Base-by-base conservation (phyloP, 2,888 invertebrate genomes). In the Limnephilus rhombicus region DNA sequence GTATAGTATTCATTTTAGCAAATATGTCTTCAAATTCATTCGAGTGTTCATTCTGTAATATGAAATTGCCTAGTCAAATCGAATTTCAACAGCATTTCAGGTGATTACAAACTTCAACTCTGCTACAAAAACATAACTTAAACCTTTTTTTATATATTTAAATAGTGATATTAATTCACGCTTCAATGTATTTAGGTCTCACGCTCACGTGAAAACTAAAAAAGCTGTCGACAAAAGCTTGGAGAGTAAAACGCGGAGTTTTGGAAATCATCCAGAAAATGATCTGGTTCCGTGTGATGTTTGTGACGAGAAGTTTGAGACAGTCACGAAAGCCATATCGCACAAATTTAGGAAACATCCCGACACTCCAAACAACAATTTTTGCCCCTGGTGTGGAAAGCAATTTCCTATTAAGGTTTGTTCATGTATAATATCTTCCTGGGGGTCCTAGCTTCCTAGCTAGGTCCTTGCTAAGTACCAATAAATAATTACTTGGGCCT, bases 291-390 rank as follows among this genome's bases (percentile, higher is more conserved):
- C 95, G 89, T 97, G 97, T 94, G 97, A 97, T 94, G 96, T 97
- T 87, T 97, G 97, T 94, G 95, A 96, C 3, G 96, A 96, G 94
- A 95, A 95, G 91, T 97, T 97, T 94, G 96, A 96, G 2, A 96
- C 96, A 1, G 96, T 97, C 94, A 97, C 97, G 2, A 96, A 96
- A 93, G 97, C 97, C 7, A 97, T 97, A 94, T 97, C 97, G 94
- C 97, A 97, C 95, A 97, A 97, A 95, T 97, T 97, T 94, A 97
- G 96, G 94, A 96, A 96, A 93, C 97, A 97, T 95, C 97, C 97
- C 2, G 96, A 97, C 93, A 96, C 96, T 94, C 96, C 96, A 86
- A 95, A 96, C 37, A 97, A 97, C 94, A 96, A 97, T 94, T 97
- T 97, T 94, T 97, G 97, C 93, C 96, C 96, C 45, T 96, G 96